These are phyloP conservation scores for Ectropis grisescens DNA, from an alignment of 1,140 invertebrate species.

Conservation along the genomic window DNA sequence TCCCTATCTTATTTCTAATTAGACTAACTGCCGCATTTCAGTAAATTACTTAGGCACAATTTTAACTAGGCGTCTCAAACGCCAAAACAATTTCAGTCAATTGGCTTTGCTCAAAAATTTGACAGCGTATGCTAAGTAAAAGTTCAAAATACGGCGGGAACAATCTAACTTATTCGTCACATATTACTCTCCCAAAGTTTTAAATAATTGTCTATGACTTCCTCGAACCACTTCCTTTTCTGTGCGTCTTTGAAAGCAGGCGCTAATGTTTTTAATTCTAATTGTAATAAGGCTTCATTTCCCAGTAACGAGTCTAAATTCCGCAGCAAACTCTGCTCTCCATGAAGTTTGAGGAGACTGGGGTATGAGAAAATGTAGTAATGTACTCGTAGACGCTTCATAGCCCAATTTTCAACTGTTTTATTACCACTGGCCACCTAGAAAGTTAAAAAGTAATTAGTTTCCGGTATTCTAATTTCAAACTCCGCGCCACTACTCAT, in stretches of 20 bases:
- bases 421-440: conserved; percentile 83
- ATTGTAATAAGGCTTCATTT: conserved; percentile 87
- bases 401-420: conserved; percentile 83
- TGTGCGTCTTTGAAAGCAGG: conserved; percentile 80
- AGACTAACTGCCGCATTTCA: too few relatives aligned
- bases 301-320: conserved; percentile 79
- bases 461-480: too few relatives aligned
- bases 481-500: too few relatives aligned
- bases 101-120: too few relatives aligned
- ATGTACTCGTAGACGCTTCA: conserved; percentile 78
- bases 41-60: too few relatives aligned
- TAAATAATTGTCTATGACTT: conserved; percentile 89
- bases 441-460: conserved; percentile 13
- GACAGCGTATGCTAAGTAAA: too few relatives aligned
- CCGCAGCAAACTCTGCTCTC: conserved; percentile 77
- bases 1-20: too few relatives aligned
- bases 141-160: too few relatives aligned
- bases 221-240: conserved; percentile 84
- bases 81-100: too few relatives aligned
- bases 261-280: conserved; percentile 82
- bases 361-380: conserved; percentile 87
- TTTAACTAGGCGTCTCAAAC: too few relatives aligned
- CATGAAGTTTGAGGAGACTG: conserved; percentile 84
- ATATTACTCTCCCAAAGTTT: conserved; percentile 91
- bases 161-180: too few relatives aligned